A percentile compares a stretch with the other conserved stretches of the same genome.
These are phyloP conservation scores for Melanaphis sacchari DNA, from an alignment of 1,140 invertebrate genomes.

Conservation along the genomic window DNA sequence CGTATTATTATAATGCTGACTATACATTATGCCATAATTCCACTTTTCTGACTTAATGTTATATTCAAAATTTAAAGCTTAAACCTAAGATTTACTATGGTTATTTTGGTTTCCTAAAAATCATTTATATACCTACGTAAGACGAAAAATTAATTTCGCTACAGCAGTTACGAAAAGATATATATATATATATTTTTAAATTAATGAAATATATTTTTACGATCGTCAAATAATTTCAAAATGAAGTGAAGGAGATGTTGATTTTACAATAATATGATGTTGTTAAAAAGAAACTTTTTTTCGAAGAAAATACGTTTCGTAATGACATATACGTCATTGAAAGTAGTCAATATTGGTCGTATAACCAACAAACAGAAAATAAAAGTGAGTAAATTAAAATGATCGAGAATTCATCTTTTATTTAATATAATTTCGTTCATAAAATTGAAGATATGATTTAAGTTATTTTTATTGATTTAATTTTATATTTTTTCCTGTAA, in stretches of 20 bases:
- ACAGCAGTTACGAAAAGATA: not conserved
- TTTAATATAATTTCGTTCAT: not conserved
- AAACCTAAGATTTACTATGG: not conserved
- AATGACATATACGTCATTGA: not conserved
- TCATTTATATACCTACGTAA: not conserved
- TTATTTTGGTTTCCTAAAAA: not conserved
- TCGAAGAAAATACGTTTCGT: not conserved
- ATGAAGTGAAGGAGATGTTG: not conserved
- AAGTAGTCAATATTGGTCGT: not conserved
- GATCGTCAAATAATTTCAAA: not conserved
- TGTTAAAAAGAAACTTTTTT: not conserved
- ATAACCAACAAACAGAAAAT: not conserved
- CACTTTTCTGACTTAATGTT: not conserved
- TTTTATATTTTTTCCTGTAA: not conserved
- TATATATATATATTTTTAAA: not conserved
- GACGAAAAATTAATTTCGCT: not conserved
- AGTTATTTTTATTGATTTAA: not conserved
- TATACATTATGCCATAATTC: not conserved
- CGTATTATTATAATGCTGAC: not conserved
- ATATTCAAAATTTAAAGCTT: not conserved
- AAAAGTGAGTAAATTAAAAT: not conserved
- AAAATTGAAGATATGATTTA: not conserved
- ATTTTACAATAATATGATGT: not conserved
- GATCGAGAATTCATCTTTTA: not conserved
- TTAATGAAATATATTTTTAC: conserved; percentile 13